Percentiles rank a stretch among this genome's conserved stretches.
Evolutionary conservation across 1,140 invertebrate species (phyloP).

Genomic region (Micrasema minimum): DNA sequence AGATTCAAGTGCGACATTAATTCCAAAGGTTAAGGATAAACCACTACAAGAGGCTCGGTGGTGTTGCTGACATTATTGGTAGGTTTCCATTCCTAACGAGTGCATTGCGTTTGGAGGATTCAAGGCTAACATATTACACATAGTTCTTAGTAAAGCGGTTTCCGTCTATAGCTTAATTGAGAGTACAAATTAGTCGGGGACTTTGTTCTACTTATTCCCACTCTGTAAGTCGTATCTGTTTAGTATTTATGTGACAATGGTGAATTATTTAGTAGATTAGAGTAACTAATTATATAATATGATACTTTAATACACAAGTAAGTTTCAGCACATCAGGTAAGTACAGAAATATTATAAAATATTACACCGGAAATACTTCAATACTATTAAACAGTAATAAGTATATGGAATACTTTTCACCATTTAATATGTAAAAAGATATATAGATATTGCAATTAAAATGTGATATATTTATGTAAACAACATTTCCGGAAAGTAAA

Average conservation of each 20-base stretch:
- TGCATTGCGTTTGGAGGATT: not conserved
- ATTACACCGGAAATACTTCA: not conserved
- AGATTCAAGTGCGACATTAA: conserved; percentile 37
- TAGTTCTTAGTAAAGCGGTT: conserved; percentile 19
- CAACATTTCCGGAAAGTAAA: too few species aligned
- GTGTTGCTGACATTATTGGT: not conserved
- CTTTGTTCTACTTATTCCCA: too few species aligned
- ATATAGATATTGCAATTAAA: too few species aligned
- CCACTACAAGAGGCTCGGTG: conserved; percentile 8
- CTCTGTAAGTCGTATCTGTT: too few species aligned
- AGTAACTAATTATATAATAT: conserved; percentile 28
- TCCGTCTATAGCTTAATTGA: conserved; percentile 15
- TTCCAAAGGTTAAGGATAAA: conserved; percentile 16
- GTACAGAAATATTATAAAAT: conserved; percentile 16
- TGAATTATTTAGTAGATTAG: conserved; percentile 25
- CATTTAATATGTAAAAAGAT: too few species aligned
- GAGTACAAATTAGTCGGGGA: not conserved
- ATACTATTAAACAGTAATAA: too few species aligned
- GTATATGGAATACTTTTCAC: too few species aligned
- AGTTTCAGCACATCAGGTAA: conserved; percentile 7
- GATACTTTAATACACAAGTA: conserved; percentile 20
- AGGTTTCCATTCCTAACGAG: conserved; percentile 17
- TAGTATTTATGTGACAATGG: too few species aligned
- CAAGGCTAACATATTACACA: not conserved
- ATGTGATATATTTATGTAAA: too few species aligned